Evolutionary conservation across 2,888 invertebrate genomes (phyloP).

Genomic region (Megamerina dolium): DNA sequence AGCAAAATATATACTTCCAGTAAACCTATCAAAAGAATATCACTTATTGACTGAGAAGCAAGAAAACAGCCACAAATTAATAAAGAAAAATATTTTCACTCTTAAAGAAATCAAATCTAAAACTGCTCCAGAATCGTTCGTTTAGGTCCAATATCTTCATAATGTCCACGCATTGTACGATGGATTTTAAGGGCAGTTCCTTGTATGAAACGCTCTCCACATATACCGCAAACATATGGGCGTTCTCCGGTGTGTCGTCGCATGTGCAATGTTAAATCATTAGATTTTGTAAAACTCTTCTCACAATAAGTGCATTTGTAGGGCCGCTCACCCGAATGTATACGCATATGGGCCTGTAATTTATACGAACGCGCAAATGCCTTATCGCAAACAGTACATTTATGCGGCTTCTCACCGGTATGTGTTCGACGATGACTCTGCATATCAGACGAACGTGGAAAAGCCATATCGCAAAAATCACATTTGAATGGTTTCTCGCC

Average conservation of each 20-base stretch:
- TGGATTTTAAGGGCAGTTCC: slow-evolving; percentile 61
- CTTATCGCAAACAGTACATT: slow-evolving; percentile 42
- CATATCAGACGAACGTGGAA: slow-evolving; percentile 59
- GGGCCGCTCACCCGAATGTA: slow-evolving; percentile 53
- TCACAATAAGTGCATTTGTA: slow-evolving; percentile 56
- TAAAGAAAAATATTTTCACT: too few relatives aligned
- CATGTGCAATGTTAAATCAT: slow-evolving; percentile 64
- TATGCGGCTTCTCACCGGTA: slow-evolving; percentile 57
- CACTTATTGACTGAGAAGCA: too few relatives aligned
- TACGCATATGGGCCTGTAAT: slow-evolving; percentile 58
- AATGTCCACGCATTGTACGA: slow-evolving; percentile 51
- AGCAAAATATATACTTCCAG: too few relatives aligned
- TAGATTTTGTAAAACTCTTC: slow-evolving; percentile 61
- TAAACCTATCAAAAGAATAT: too few relatives aligned
- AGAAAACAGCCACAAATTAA: too few relatives aligned
- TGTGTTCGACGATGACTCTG: slow-evolving; percentile 58
- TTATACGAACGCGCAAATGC: slow-evolving; percentile 59
- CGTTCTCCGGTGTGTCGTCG: slow-evolving; percentile 60
- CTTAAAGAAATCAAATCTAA: too few relatives aligned
- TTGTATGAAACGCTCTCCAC: slow-evolving; percentile 54
- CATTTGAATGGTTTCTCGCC: slow-evolving; percentile 62
- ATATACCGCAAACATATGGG: slow-evolving; percentile 30
- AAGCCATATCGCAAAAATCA: slow-evolving; percentile 58
- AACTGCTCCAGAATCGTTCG: background rate
- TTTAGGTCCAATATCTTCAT: slow-evolving; percentile 12